Base-by-base conservation (phyloP, 2,888 invertebrate species). In the Tetragonula carbonaria region DNA sequence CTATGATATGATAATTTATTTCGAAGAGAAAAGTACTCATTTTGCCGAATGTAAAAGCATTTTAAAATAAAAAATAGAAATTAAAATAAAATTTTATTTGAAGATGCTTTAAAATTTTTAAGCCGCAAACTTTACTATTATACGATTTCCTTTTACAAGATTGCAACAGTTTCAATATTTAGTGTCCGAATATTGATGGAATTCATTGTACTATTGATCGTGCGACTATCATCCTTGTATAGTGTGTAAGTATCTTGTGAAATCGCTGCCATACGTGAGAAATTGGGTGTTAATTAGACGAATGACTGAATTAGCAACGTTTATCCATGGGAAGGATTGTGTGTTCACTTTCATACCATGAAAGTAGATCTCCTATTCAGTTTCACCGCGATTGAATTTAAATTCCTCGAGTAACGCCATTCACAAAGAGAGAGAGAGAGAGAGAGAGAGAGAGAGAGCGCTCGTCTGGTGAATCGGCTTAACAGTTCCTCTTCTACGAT, bases 241-340 rank as follows among this genome's bases (percentile, higher is more conserved):
- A 23, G 76, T 63, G 74, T 28, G 65, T 74, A 53, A 57, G 59
- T 62, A 66, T 55, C 50, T 77, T 66, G 67, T 75, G 74, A 68
- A 82, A 33, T 33, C 53, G n/a, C 3, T 76, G 50, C 53, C 59
- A 33, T 55, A 67, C 82, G 74, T 78, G 83, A 79, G 83, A 85
- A 83, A 65, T 73, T 4, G 45, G 55, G 80, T 74, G 83, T 73
- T 85, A 85, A 85, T 85, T 85, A 83, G 70, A 83, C 73, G 80
- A 80, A 85, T 79, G 73, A 59, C 79, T 85, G 63, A 79, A 80
- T 83, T 85, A 83, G 57, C 75, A 11, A 5, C 67, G 57, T 82
- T 82, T 83, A 53, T 75, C 63, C 67, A 51, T 82, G 82, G 74
- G 71, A 84, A 23, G 3, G 23, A 50, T 62, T 53, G 71, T 62